Base-by-base conservation (phyloP, 1,140 invertebrate species). In the Drosophila dunni region DNA sequence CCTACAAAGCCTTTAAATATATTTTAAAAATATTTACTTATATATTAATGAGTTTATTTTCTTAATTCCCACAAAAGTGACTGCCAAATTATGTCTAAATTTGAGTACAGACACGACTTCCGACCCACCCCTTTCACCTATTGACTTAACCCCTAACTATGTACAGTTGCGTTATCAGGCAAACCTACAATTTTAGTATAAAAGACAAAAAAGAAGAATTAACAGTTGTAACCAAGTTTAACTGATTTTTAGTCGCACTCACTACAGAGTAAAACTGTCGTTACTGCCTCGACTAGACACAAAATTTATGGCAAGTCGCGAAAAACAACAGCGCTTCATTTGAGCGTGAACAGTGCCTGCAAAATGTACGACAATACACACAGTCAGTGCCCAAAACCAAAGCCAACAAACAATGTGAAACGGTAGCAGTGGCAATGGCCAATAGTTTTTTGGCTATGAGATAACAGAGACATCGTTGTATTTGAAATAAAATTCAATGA, bases 291-390 rank as follows among this genome's bases (percentile, higher is more conserved):
- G 50, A 73, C 71, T 75, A 61, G 64, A 73, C 75, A 20, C 64
- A 54, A 79, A 86, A 86, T 86, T 88, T 86, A 86, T 86, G 76
- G 82, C 83, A 72, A 82, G 76, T 86, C 68, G 58, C 67, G 75
- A 83, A 88, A 88, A 74, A 81, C 83, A 86, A 80, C 72, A 67
- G 75, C 80, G 83, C 83, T 88, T 88, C 83, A 88, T 65, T 88
- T 88, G 83, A 88, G 83, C 84, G 83, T 89, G 69, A 88, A 88
- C 83, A 89, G 73, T 89, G 77, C 50, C 69, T 51, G 63, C 62
- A 69, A 82, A 77, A 88, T 60, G 77, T 75, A 77, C 68, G 53
- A 34, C 33, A 20, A 20, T 46, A 48, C 46, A 73, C 24, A 40
- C 9, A 56, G 9, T 29, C 24, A 29, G 17, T 29, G 24, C 1